A percentile compares a stretch with the other conserved stretches of the same genome.
These are phyloP conservation scores for Gymnocheta viridis DNA, from an alignment of 2,888 invertebrate species.

Conservation along the genomic window DNA sequence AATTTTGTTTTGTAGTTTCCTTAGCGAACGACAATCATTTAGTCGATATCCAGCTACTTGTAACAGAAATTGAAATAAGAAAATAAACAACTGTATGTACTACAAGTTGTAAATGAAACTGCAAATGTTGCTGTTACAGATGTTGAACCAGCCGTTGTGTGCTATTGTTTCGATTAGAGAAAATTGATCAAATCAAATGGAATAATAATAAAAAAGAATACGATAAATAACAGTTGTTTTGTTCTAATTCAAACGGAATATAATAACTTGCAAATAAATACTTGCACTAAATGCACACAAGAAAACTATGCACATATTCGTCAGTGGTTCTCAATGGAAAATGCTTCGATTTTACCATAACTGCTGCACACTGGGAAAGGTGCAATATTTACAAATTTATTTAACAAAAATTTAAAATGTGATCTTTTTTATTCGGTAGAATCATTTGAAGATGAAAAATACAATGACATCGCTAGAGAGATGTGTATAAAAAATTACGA, in stretches of 20 bases:
- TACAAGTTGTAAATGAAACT: slow-evolving; percentile 74
- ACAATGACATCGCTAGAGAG: too few relatives aligned
- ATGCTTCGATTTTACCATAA: not conserved
- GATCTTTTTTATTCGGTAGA: too few relatives aligned
- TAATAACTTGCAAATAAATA: slow-evolving; percentile 52
- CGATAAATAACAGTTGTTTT: slow-evolving; percentile 60
- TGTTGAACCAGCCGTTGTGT: slow-evolving; percentile 27
- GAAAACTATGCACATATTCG: not conserved
- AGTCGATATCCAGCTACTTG: slow-evolving; percentile 20
- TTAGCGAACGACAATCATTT: slow-evolving; percentile 50
- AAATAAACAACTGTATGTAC: slow-evolving; percentile 70
- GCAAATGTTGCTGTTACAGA: slow-evolving; percentile 52
- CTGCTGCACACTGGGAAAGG: not conserved
- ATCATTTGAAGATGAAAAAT: too few relatives aligned
- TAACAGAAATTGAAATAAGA: not conserved
- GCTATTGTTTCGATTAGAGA: slow-evolving; percentile 54
- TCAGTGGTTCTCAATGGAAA: not conserved
- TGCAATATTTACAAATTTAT: too few relatives aligned
- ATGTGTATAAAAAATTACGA: too few relatives aligned
- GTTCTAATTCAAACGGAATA: slow-evolving; percentile 48
- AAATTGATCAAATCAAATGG: slow-evolving; percentile 71
- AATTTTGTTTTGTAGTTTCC: slow-evolving; percentile 23
- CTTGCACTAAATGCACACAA: slow-evolving; percentile 22
- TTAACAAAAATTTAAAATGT: too few relatives aligned
- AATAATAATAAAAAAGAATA: slow-evolving; percentile 65